A percentile compares a stretch with the other conserved stretches of the same genome.
Conservation (phyloP, 1,140 invertebrate genomes). For the Plutomurus gul region DNA sequence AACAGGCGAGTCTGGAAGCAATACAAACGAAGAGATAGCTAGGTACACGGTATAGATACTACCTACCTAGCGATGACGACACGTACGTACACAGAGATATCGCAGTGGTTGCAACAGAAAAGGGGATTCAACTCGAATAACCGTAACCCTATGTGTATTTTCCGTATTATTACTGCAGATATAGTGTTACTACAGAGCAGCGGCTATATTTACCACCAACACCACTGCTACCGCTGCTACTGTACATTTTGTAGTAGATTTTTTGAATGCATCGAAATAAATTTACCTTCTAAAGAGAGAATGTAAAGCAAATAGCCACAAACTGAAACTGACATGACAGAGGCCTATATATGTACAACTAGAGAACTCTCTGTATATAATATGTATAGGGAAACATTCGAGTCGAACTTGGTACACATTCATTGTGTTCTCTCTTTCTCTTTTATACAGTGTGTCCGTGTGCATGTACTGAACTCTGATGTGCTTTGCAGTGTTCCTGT, state of each 20-base stretch:
- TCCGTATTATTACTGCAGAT: no score
- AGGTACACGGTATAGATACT: no score
- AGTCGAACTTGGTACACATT: background rate
- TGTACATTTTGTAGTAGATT: background rate
- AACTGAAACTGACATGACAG: constrained; percentile 23
- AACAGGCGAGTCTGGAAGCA: background rate
- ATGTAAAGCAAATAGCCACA: constrained; percentile 27
- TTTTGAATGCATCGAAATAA: constrained; percentile 27
- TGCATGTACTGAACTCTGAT: background rate
- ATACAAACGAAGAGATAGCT: constrained; percentile 21
- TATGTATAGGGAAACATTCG: constrained; percentile 7
- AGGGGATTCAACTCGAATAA: background rate
- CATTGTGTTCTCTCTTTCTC: background rate
- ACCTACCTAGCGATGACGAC: background rate
- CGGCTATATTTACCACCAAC: no score
- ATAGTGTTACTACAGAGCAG: no score
- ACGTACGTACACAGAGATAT: background rate
- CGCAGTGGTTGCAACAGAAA: background rate
- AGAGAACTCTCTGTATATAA: no score
- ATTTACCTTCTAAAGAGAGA: constrained; percentile 16
- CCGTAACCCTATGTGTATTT: no score
- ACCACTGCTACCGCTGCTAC: no score
- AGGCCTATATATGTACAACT: no score
- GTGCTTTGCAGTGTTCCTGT: no score
- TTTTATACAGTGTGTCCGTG: no score